Evolutionary conservation across 1,140 invertebrate species (phyloP).

Genomic region (Sinella curviseta): DNA sequence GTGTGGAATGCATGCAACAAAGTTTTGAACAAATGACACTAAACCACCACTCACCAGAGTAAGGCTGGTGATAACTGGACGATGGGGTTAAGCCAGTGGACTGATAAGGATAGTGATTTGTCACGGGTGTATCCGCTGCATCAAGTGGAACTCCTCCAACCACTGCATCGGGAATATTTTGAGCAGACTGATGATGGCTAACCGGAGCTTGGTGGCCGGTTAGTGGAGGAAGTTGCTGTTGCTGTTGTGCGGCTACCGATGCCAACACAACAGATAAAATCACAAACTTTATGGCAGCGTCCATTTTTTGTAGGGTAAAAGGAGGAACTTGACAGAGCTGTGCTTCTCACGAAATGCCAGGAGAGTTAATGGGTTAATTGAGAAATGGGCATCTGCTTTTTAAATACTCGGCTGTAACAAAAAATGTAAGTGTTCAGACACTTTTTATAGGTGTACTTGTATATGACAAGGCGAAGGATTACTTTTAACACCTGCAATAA

Average conservation of each 20-base stretch:
- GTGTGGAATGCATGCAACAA: not conserved
- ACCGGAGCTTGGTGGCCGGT: not conserved
- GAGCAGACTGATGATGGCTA: not conserved
- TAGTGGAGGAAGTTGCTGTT: not conserved
- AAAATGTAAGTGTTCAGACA: too few relatives aligned
- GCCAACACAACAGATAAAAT: not conserved
- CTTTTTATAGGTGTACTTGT: too few relatives aligned
- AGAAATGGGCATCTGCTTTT: not conserved
- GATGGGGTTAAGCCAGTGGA: not conserved
- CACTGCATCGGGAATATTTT: not conserved
- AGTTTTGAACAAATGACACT: not conserved
- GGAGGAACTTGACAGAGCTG: not conserved
- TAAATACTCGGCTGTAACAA: not conserved
- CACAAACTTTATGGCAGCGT: not conserved
- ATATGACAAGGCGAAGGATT: too few relatives aligned
- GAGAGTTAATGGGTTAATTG: not conserved
- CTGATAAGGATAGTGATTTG: constrained; percentile 14
- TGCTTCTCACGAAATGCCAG: not conserved
- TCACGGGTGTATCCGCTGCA: not conserved
- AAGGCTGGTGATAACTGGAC: not conserved
- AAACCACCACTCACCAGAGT: not conserved
- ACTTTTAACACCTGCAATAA: too few relatives aligned
- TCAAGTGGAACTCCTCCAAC: not conserved
- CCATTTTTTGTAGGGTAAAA: not conserved
- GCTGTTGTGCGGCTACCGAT: not conserved